Percentiles rank a stretch among this genome's conserved stretches.
Evolutionary conservation across 2,888 invertebrate genomes (phyloP).

Genomic region (Enchytraeus crypticus): DNA sequence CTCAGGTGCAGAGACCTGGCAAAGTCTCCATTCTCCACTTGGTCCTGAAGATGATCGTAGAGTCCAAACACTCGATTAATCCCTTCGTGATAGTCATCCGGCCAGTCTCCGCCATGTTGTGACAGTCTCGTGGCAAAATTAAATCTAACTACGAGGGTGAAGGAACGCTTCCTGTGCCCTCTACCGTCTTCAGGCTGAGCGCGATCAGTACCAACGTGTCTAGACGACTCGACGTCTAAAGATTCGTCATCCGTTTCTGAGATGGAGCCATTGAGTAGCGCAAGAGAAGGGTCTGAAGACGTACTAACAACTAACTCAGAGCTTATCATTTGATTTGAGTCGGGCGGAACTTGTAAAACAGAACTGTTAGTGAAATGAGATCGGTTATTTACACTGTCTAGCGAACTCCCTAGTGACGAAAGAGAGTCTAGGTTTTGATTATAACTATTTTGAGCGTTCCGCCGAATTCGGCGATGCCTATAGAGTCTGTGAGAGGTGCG

Average conservation of each 20-base stretch:
- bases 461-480: no score
- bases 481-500: no score
- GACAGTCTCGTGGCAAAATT: slow-evolving; percentile 21
- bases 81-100: slow-evolving; percentile 25
- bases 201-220: slow-evolving; percentile 11
- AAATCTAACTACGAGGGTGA: slow-evolving; percentile 16
- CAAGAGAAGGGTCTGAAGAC: background rate
- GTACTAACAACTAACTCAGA: background rate
- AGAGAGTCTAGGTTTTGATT: no score
- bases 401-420: no score
- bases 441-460: no score
- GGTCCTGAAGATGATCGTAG: slow-evolving; percentile 23
- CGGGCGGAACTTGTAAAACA: no score
- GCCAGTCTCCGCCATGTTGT: slow-evolving; percentile 20
- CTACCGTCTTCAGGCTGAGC: slow-evolving; percentile 18
- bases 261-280: background rate
- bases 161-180: slow-evolving; percentile 5
- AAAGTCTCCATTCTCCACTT: slow-evolving; percentile 13
- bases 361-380: no score
- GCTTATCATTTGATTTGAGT: background rate
- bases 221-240: background rate
- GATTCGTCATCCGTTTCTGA: background rate
- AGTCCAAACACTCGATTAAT: slow-evolving; percentile 19
- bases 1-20: slow-evolving; percentile 3
- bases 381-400: no score